These are phyloP conservation scores for Salvelinus sp. DNA, from an alignment of 2,113 vertebrate genomes.

Conservation along the genomic window DNA sequence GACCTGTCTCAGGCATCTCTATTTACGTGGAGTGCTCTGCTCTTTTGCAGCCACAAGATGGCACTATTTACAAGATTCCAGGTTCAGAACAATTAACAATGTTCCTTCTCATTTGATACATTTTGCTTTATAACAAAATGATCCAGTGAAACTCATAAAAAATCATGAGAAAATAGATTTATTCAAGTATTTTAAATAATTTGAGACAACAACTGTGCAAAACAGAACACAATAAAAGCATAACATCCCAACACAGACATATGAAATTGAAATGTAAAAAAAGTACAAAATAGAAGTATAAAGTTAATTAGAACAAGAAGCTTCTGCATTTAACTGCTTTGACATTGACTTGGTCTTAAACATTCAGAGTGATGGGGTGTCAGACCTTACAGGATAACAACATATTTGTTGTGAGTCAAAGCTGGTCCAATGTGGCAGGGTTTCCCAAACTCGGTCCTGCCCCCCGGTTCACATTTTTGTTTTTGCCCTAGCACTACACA, in stretches of 20 bases:
- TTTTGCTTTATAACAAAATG: not conserved
- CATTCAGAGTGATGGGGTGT: conserved; percentile 8
- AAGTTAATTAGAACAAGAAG: not conserved
- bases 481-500: no score
- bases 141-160: conserved; percentile 11
- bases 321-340: not conserved
- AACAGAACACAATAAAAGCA: not conserved
- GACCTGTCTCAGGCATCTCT: not conserved
- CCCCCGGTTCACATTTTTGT: no score
- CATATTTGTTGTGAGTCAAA: conserved; percentile 2
- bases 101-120: no score
- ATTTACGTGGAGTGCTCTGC: not conserved
- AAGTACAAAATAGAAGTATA: no score
- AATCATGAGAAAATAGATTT: conserved; percentile 33
- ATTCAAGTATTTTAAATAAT: not conserved
- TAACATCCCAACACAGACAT: not conserved
- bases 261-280: no score
- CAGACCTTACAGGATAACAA: not conserved
- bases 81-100: not conserved
- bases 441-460: no score
- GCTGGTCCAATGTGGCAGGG: not conserved
- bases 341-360: not conserved
- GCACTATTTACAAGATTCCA: conserved; percentile 18
- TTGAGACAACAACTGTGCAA: not conserved
- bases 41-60: conserved; percentile 36